Conservation (phyloP, 2,888 invertebrate genomes). For the Hirtodrosophila cameraria region DNA sequence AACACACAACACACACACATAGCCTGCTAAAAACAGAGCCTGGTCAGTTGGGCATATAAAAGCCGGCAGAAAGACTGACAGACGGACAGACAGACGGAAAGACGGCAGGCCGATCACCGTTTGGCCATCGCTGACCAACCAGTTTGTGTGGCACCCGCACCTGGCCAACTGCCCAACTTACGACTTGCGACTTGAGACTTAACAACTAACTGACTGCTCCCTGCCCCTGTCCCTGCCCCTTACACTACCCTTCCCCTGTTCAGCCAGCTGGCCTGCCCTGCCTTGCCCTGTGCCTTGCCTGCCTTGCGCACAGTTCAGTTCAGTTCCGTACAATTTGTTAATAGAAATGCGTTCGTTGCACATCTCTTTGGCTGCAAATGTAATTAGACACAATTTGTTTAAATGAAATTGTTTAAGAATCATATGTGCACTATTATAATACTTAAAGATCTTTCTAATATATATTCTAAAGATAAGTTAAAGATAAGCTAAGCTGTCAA, state of each 20-base stretch:
- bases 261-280: conserved; percentile 6
- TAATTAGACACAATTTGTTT: too few relatives aligned
- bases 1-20: too few relatives aligned
- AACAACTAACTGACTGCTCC: conserved; percentile 51
- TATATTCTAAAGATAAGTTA: too few relatives aligned
- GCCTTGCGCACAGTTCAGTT: conserved; percentile 2
- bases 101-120: conserved; percentile 36
- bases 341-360: conserved; percentile 23
- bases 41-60: conserved; percentile 2
- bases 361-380: too few relatives aligned
- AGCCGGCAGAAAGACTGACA: conserved; percentile 21
- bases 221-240: conserved; percentile 34
- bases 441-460: too few relatives aligned
- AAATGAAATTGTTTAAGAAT: too few relatives aligned
- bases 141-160: conserved; percentile 80
- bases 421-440: too few relatives aligned
- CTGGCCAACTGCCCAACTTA: conserved; percentile 81
- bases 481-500: too few relatives aligned
- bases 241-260: conserved; percentile 40
- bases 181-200: conserved; percentile 41
- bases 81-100: conserved; percentile 13
- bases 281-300: not conserved
- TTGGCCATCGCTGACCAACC: conserved; percentile 73
- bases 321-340: not conserved
- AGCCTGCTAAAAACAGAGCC: conserved; percentile 29